These are phyloP conservation scores for Pantelozetes paolii DNA, from an alignment of 2,888 invertebrate species.

Conservation along the genomic window DNA sequence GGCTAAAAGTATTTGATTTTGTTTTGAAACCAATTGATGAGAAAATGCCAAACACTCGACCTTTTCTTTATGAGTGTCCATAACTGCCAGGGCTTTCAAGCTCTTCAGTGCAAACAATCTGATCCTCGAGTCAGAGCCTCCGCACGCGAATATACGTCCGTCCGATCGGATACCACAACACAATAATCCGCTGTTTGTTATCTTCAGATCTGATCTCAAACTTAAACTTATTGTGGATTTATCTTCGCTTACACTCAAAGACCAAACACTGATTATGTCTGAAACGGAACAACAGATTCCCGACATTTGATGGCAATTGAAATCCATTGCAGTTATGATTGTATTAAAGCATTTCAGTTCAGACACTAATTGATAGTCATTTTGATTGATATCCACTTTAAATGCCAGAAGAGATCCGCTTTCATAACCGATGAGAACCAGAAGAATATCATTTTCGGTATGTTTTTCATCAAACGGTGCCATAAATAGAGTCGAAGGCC, in stretches of 20 bases:
- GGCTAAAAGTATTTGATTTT: slow-evolving; percentile 8
- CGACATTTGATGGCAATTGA: slow-evolving; percentile 34
- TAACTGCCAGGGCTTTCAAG: slow-evolving; percentile 47
- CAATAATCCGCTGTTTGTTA: slow-evolving; percentile 46
- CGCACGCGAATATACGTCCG: slow-evolving; percentile 46
- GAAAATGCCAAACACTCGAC: slow-evolving; percentile 45
- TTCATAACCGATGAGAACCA: slow-evolving; percentile 44
- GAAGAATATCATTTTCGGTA: not conserved
- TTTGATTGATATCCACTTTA: slow-evolving; percentile 27
- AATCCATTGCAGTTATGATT: slow-evolving; percentile 44
- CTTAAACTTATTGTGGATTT: not conserved
- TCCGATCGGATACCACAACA: slow-evolving; percentile 46
- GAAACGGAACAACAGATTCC: slow-evolving; percentile 45
- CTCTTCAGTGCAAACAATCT: slow-evolving; percentile 48
- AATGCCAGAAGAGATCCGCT: slow-evolving; percentile 43
- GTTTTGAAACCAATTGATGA: not conserved
- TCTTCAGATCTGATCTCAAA: not conserved
- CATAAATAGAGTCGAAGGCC: not conserved
- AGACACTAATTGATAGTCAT: slow-evolving; percentile 29
- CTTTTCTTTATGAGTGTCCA: slow-evolving; percentile 45
- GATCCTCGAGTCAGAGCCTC: slow-evolving; percentile 47
- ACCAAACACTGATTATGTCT: slow-evolving; percentile 41
- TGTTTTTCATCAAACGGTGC: not conserved
- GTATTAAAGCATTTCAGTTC: slow-evolving; percentile 40
- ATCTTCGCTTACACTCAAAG: slow-evolving; percentile 30